Conservation (phyloP, 2,113 vertebrate genomes). For the Glaucidium brasilianum region DNA sequence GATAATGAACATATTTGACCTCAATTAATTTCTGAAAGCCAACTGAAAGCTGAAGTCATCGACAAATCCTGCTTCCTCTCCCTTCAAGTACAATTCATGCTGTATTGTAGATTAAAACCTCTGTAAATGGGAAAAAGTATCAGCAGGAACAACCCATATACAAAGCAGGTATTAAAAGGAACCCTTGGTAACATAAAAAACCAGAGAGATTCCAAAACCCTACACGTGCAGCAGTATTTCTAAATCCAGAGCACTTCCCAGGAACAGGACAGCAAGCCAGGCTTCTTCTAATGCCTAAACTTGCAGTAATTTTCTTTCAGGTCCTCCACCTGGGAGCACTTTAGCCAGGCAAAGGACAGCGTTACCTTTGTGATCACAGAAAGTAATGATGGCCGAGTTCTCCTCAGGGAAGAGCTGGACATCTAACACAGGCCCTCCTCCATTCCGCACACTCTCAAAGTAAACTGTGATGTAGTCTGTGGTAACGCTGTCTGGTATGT, state of each 20-base stretch:
- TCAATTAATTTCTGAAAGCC: neutral
- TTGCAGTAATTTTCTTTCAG: neutral
- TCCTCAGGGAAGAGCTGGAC: constrained; percentile 63
- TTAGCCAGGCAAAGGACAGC: neutral
- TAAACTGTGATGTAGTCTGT: constrained; percentile 67
- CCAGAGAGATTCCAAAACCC: neutral
- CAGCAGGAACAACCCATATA: neutral
- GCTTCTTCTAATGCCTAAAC: neutral
- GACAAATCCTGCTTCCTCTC: neutral
- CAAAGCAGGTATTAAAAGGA: neutral
- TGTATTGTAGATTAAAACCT: neutral
- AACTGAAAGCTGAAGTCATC: neutral
- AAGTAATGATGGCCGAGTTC: constrained; percentile 78
- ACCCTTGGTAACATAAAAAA: neutral
- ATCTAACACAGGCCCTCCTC: constrained; percentile 61
- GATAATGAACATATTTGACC: neutral
- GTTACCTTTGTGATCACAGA: constrained; percentile 79
- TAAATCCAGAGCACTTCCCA: neutral
- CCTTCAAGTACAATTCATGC: neutral
- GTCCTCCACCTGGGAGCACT: neutral
- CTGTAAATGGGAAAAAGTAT: neutral
- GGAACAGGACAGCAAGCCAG: neutral
- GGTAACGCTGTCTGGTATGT: constrained; percentile 44
- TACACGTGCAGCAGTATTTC: neutral
- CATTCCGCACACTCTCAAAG: constrained; percentile 74